Percentiles rank a stretch among this genome's conserved stretches.
These are phyloP conservation scores for Acanthochromis polyacanthus DNA, from an alignment of 2,113 vertebrate species.

Conservation along the genomic window DNA sequence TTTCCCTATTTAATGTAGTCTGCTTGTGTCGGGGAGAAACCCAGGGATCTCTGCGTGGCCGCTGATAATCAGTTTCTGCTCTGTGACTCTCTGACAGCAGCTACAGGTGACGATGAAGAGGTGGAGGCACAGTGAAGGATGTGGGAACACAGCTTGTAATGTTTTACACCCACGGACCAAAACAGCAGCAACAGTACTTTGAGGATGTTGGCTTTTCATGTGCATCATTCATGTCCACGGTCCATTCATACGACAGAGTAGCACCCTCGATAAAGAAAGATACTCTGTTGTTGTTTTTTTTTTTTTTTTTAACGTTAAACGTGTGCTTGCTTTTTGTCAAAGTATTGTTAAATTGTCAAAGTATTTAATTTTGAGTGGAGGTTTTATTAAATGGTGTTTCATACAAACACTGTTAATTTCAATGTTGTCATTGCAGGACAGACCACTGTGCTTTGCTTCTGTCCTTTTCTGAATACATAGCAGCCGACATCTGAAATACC, in stretches of 20 bases:
- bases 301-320: constrained; percentile 5
- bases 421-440: background rate
- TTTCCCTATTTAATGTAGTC: background rate
- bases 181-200: constrained; percentile 20
- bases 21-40: constrained; percentile 21
- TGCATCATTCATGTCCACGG: constrained; percentile 16
- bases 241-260: background rate
- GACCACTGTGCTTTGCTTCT: background rate
- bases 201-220: constrained; percentile 2
- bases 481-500: constrained; percentile 1
- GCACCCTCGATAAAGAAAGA: background rate
- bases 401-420: background rate
- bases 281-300: background rate
- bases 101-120: constrained; percentile 25
- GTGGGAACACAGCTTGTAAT: constrained; percentile 6
- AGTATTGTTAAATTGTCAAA: background rate
- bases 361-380: constrained; percentile 30
- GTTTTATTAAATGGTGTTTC: background rate
- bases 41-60: background rate
- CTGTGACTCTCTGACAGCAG: background rate
- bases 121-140: constrained; percentile 14
- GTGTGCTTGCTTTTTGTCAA: constrained; percentile 16
- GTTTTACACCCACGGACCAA: constrained; percentile 58
- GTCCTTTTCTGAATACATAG: background rate
- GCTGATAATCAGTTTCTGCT: background rate